Percentiles rank a stretch among this genome's conserved stretches.
phyloP scores from a whole-genome alignment of 1,140 invertebrate genomes.

The Dendrolimus punctatus region DNA sequence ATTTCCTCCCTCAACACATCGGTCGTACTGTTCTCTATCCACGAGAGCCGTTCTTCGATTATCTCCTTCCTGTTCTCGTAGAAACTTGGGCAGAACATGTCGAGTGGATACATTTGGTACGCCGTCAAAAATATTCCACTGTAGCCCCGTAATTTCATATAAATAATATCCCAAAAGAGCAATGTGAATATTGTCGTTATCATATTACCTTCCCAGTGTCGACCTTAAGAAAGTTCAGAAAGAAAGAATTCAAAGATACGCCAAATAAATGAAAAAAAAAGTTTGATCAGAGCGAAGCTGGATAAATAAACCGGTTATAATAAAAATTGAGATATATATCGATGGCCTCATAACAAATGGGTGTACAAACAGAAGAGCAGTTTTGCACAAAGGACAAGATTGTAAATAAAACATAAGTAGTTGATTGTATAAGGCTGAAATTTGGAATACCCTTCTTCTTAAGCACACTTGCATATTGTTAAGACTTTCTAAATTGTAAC shows the following conservation, averaged over 20 bases:
- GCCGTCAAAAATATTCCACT: constrained; percentile 76
- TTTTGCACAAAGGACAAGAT: too few relatives aligned
- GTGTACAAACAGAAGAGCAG: too few relatives aligned
- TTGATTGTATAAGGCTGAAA: too few relatives aligned
- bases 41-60: constrained; percentile 73
- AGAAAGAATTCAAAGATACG: neutral
- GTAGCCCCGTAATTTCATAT: constrained; percentile 65
- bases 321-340: too few relatives aligned
- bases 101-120: constrained; percentile 80
- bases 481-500: too few relatives aligned
- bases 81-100: constrained; percentile 78
- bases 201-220: constrained; percentile 81
- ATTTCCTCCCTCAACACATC: constrained; percentile 56
- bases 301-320: too few relatives aligned
- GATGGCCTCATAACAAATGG: too few relatives aligned
- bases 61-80: constrained; percentile 72
- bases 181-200: constrained; percentile 77
- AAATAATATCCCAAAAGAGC: constrained; percentile 86
- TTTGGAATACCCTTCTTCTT: too few relatives aligned
- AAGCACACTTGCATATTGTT: too few relatives aligned
- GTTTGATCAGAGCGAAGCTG: too few relatives aligned
- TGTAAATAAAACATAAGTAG: too few relatives aligned
- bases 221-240: constrained; percentile 33
- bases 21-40: constrained; percentile 46
- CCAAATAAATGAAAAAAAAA: neutral